Conservation (phyloP, 2,888 invertebrate genomes). For the Pherbina coryleti region DNA sequence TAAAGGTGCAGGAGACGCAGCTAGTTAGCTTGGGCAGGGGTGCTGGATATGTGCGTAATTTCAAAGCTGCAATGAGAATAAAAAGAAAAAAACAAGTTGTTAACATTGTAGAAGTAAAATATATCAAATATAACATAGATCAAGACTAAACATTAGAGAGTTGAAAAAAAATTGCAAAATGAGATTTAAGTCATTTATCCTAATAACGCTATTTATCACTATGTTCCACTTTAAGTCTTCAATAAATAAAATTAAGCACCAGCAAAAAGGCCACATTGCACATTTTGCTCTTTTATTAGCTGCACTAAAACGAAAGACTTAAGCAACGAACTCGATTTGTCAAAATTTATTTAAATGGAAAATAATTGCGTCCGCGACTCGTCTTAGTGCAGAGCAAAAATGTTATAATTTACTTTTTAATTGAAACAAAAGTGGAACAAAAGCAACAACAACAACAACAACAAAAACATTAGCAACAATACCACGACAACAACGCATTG, state of each 20-base stretch:
- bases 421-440: conserved; percentile 15
- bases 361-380: not conserved
- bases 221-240: too few relatives aligned
- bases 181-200: too few relatives aligned
- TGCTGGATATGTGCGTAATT: conserved; percentile 8
- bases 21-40: not conserved
- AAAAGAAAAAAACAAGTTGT: not conserved
- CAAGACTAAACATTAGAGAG: not conserved
- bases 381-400: not conserved
- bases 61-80: conserved; percentile 45
- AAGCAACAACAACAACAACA: conserved; percentile 31
- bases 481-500: not conserved
- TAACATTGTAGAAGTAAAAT: too few relatives aligned
- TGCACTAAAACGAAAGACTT: conserved; percentile 33
- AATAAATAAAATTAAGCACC: not conserved
- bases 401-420: conserved; percentile 26
- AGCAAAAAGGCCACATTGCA: not conserved
- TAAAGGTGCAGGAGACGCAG: not conserved
- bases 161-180: not conserved
- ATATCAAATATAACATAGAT: not conserved
- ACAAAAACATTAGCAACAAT: not conserved
- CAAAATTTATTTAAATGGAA: not conserved
- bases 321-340: conserved; percentile 40
- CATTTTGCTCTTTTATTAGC: not conserved
- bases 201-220: too few relatives aligned